phyloP scores from a whole-genome alignment of 2,888 invertebrate genomes.

The Scelioninae gen. 2 region DNA sequence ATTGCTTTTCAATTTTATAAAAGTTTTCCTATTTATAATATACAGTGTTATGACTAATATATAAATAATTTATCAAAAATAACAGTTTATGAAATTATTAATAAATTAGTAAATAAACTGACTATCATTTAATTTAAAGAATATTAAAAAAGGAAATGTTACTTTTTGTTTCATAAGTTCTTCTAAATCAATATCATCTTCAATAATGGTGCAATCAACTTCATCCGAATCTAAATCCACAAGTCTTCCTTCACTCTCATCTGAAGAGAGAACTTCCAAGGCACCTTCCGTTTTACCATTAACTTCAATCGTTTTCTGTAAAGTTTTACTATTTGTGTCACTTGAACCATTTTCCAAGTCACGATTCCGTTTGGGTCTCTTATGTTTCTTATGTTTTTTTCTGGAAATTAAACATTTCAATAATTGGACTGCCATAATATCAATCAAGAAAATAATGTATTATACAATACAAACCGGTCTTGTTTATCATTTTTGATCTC shows the following conservation, averaged over 20 bases:
- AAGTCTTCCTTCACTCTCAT: conserved; percentile 73
- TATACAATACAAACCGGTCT: conserved; percentile 56
- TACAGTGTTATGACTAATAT: no score
- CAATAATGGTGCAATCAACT: conserved; percentile 83
- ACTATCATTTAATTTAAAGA: no score
- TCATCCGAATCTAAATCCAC: conserved; percentile 77
- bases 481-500: conserved; percentile 67
- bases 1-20: no score
- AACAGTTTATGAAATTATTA: conserved; percentile 1
- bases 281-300: conserved; percentile 71
- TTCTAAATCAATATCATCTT: conserved; percentile 91
- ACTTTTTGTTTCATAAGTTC: conserved; percentile 94
- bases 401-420: no score
- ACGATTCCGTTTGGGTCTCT: conserved; percentile 68
- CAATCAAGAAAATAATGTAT: no score
- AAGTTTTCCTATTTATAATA: no score
- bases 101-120: conserved; percentile 8
- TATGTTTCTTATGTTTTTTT: conserved; percentile 71
- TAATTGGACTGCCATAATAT: no score
- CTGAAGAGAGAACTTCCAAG: conserved; percentile 71
- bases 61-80: no score
- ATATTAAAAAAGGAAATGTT: no score
- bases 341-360: conserved; percentile 70
- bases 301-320: conserved; percentile 65
- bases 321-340: conserved; percentile 62